Evolutionary conservation across 2,113 vertebrate genomes (phyloP).

Genomic region (Electrona antarctica): DNA sequence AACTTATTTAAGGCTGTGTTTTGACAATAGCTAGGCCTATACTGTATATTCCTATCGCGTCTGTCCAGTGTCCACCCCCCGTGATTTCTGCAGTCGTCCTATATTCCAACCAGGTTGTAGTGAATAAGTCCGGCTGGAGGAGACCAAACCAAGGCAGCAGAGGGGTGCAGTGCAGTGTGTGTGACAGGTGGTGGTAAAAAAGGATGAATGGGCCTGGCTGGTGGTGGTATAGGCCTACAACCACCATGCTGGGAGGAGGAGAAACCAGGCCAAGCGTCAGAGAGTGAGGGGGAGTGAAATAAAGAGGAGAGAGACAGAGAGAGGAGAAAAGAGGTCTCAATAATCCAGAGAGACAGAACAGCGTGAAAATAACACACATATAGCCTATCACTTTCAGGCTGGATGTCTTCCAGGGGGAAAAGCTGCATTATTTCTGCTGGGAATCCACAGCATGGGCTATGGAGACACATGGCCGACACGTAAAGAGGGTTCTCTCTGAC

Average conservation of each 20-base stretch:
- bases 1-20: too few relatives aligned
- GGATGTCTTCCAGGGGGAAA: slow-evolving; percentile 15
- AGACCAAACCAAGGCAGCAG: slow-evolving; percentile 25
- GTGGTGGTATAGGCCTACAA: slow-evolving; percentile 24
- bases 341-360: slow-evolving; percentile 31
- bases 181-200: slow-evolving; percentile 57
- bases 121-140: slow-evolving; percentile 35
- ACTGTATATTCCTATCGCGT: too few relatives aligned
- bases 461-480: slow-evolving; percentile 15
- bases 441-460: slow-evolving; percentile 6
- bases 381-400: slow-evolving; percentile 31
- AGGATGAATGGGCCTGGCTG: slow-evolving; percentile 55
- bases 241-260: slow-evolving; percentile 33
- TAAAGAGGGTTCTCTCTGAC: not conserved
- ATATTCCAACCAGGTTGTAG: not conserved
- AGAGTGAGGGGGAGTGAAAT: slow-evolving; percentile 3
- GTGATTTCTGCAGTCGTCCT: slow-evolving; percentile 8
- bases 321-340: slow-evolving; percentile 50
- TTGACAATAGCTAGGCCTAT: too few relatives aligned
- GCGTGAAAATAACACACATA: not conserved
- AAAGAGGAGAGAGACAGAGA: not conserved
- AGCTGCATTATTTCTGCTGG: slow-evolving; percentile 5
- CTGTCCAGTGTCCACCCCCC: not conserved
- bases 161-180: slow-evolving; percentile 9
- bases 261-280: slow-evolving; percentile 56